Percentiles rank a stretch among this genome's conserved stretches.
phyloP scores from a whole-genome alignment of 37 sponge, comb jelly and placozoan genomes.

The Cladorhizidae sp. region DNA sequence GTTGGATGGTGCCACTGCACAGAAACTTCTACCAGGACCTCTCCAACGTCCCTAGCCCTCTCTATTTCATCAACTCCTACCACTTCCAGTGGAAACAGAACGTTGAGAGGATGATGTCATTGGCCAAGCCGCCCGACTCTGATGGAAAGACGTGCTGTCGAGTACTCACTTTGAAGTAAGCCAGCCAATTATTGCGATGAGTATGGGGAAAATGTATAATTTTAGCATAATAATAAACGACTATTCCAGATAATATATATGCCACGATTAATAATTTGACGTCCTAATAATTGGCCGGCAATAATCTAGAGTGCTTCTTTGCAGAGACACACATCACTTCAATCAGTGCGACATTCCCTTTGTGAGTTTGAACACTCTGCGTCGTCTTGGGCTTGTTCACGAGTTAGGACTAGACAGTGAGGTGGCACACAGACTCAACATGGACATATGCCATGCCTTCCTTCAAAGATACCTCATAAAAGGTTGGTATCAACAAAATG shows the following conservation, averaged over 20 bases:
- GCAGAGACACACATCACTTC: conserved; percentile 53
- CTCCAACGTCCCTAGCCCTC: conserved; percentile 38
- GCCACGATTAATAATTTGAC: too few relatives aligned
- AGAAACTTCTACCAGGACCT: conserved; percentile 32
- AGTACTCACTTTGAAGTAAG: conserved; percentile 46
- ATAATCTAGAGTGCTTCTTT: too few relatives aligned
- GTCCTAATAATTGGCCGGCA: too few relatives aligned
- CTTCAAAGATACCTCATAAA: conserved; percentile 61
- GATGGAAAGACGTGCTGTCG: conserved; percentile 24
- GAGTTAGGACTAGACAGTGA: conserved; percentile 12
- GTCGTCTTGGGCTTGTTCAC: not conserved
- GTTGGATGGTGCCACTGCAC: conserved; percentile 72
- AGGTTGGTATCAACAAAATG: too few relatives aligned
- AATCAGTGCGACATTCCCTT: conserved; percentile 60
- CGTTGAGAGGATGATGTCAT: conserved; percentile 45
- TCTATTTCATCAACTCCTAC: conserved; percentile 73
- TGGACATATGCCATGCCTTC: conserved; percentile 62
- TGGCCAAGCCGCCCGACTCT: conserved; percentile 33
- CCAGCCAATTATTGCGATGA: too few relatives aligned
- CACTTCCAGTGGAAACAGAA: conserved; percentile 65
- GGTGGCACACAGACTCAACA: conserved; percentile 38
- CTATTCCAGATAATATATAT: too few relatives aligned
- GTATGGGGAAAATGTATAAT: too few relatives aligned
- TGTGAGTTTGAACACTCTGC: not conserved
- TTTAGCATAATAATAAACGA: too few relatives aligned